These are phyloP conservation scores for Aptenodytes forsteri DNA, from an alignment of 2,113 vertebrate genomes.

Conservation along the genomic window DNA sequence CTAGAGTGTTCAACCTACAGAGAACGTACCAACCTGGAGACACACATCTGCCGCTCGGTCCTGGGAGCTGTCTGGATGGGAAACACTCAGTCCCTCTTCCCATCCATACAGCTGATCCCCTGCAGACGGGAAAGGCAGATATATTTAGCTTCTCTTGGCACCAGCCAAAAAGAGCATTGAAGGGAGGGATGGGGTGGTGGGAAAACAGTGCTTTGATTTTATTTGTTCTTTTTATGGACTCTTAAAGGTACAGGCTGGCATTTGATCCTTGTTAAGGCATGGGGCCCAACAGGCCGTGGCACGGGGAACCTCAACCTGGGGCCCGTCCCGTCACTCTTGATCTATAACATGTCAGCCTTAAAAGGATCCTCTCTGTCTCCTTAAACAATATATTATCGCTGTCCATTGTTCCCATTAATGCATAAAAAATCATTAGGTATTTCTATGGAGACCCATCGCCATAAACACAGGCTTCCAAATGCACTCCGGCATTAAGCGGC, in stretches of 20 bases:
- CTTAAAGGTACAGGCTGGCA: not conserved
- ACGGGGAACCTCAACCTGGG: not conserved
- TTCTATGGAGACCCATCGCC: conserved; percentile 66
- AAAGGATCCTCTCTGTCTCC: conserved; percentile 62
- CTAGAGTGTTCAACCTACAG: not conserved
- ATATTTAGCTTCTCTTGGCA: not conserved
- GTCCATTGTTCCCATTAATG: conserved; percentile 69
- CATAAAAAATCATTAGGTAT: conserved; percentile 74
- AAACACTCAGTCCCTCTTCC: not conserved
- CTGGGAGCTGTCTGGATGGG: not conserved
- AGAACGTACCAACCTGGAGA: not conserved
- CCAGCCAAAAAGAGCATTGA: not conserved
- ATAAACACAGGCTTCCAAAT: conserved; percentile 67
- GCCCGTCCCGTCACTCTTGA: conserved; percentile 1
- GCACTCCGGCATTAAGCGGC: conserved; percentile 25
- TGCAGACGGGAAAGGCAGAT: not conserved
- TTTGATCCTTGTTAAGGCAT: not conserved
- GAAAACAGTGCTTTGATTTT: not conserved
- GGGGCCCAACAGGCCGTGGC: not conserved
- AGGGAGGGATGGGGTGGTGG: not conserved
- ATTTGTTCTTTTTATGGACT: not conserved
- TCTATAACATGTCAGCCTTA: conserved; percentile 60
- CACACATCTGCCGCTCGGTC: rapidly evolving
- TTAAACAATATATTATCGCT: conserved; percentile 46
- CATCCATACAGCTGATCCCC: not conserved